Conservation (phyloP, 2,888 invertebrate species). For the Chloromyia formosa region DNA sequence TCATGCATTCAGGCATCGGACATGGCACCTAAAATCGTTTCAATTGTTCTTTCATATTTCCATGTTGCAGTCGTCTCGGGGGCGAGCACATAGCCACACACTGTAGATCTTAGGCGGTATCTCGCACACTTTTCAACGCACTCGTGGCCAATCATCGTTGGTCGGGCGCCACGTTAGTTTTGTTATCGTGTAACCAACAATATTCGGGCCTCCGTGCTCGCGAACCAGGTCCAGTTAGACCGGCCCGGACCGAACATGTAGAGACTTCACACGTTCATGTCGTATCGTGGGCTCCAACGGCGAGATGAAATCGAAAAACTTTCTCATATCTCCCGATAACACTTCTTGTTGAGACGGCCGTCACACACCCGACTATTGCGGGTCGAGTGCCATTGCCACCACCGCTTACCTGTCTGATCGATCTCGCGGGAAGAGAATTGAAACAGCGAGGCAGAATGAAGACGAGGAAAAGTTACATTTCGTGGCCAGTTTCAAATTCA, state of each 20-base stretch:
- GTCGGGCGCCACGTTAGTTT: conserved; percentile 25
- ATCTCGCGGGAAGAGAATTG: neutral
- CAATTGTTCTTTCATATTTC: neutral
- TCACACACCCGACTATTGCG: too few relatives aligned
- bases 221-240: neutral
- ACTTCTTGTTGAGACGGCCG: too few relatives aligned
- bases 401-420: neutral
- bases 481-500: too few relatives aligned
- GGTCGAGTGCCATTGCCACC: neutral
- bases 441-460: neutral
- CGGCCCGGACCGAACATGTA: too few relatives aligned
- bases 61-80: conserved; percentile 6
- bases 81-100: too few relatives aligned
- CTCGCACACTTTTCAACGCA: neutral
- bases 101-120: neutral
- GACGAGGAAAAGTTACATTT: neutral
- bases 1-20: too few relatives aligned
- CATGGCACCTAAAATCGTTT: neutral
- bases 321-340: neutral
- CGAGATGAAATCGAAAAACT: neutral
- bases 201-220: conserved; percentile 4
- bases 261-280: too few relatives aligned
- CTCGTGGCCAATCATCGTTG: neutral
- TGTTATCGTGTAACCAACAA: conserved; percentile 33
- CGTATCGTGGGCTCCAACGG: neutral